phyloP scores from a whole-genome alignment of 1,140 invertebrate species.

The Marisa cornuarietis region DNA sequence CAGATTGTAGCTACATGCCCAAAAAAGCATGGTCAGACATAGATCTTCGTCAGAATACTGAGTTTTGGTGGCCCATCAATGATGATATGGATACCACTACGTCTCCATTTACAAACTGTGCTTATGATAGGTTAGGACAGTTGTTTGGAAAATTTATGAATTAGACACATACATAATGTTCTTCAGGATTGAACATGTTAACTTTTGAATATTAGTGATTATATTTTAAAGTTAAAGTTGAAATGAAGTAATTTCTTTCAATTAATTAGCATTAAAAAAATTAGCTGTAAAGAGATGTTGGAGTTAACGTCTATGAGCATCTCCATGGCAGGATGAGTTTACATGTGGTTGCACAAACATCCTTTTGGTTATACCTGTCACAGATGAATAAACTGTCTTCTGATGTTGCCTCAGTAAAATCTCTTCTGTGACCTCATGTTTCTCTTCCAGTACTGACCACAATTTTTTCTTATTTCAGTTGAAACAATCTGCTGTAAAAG shows the following conservation, averaged over 20 bases:
- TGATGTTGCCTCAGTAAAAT: no score
- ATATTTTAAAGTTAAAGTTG: background rate
- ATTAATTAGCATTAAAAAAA: background rate
- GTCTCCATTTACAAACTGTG: slow-evolving; percentile 48
- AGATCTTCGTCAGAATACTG: slow-evolving; percentile 41
- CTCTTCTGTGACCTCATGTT: no score
- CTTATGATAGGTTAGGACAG: slow-evolving; percentile 59
- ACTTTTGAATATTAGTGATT: background rate
- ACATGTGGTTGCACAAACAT: no score
- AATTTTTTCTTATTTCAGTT: no score
- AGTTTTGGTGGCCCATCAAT: slow-evolving; percentile 60
- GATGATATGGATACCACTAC: slow-evolving; percentile 61
- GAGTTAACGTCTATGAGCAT: background rate
- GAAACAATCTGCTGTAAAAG: no score
- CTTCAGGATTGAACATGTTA: background rate
- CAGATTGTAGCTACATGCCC: slow-evolving; percentile 60
- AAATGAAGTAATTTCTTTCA: background rate
- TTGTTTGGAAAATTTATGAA: background rate
- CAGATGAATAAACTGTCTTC: no score
- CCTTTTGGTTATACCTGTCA: no score
- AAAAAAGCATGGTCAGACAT: slow-evolving; percentile 46
- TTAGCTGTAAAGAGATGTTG: background rate
- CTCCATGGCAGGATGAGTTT: background rate
- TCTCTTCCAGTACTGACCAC: no score
- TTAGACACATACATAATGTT: background rate